These are phyloP conservation scores for Enteromius paludinosus DNA, from an alignment of 2,797 vertebrate genomes.

Conservation along the genomic window DNA sequence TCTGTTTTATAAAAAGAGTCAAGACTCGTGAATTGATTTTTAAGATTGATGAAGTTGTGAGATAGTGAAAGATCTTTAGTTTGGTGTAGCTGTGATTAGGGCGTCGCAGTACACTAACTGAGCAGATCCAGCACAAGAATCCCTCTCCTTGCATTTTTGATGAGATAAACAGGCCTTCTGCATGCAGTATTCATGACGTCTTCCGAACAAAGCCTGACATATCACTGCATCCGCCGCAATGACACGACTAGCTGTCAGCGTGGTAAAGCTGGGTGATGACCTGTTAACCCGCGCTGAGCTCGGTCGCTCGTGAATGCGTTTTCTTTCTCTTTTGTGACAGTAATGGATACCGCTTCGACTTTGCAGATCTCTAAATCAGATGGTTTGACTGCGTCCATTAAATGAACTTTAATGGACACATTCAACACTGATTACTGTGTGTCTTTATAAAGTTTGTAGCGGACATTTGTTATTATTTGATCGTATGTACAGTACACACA, in stretches of 20 bases:
- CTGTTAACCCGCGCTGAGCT: background rate
- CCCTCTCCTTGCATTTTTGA: slow-evolving; percentile 74
- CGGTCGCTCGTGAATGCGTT: background rate
- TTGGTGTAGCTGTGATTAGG: slow-evolving; percentile 64
- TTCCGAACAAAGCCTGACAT: slow-evolving; percentile 75
- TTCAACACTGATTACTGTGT: slow-evolving; percentile 80
- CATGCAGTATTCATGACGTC: slow-evolving; percentile 79
- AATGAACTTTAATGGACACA: slow-evolving; percentile 83
- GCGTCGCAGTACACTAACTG: slow-evolving; percentile 66
- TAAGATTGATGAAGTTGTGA: background rate
- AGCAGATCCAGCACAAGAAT: slow-evolving; percentile 62
- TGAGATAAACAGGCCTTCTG: slow-evolving; percentile 63
- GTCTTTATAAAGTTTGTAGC: slow-evolving; percentile 66
- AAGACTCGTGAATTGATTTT: background rate
- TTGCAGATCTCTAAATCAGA: slow-evolving; percentile 80
- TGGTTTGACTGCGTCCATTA: slow-evolving; percentile 57
- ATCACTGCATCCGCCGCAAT: slow-evolving; percentile 51
- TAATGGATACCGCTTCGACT: slow-evolving; percentile 72
- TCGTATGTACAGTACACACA: background rate
- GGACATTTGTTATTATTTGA: background rate
- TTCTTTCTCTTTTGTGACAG: background rate
- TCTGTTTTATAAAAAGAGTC: no score
- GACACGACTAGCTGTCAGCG: slow-evolving; percentile 55
- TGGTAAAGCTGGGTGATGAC: slow-evolving; percentile 58
- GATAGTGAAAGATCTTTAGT: slow-evolving; percentile 34